Base-by-base conservation (phyloP, 2,797 vertebrate genomes). In the Ispidina picta region DNA sequence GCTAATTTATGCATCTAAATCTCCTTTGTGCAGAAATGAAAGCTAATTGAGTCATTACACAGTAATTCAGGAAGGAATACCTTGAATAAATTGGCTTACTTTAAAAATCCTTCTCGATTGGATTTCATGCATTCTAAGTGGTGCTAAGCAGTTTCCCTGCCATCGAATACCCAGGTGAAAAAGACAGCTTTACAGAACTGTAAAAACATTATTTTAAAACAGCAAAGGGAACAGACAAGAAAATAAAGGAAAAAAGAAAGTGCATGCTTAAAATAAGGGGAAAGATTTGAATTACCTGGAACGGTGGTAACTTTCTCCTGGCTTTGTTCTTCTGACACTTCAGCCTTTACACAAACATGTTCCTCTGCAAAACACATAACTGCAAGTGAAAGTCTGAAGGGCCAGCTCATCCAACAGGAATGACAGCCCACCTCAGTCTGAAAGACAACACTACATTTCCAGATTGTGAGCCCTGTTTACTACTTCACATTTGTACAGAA, bases 1-100 rank as follows among this genome's bases (percentile, higher is more conserved):
- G 97, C 97, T 99, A 99, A 99, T 99, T 99, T 99, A 99, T 99
- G 98, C 99, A 97, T 98, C 98, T 98, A 98, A 99, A 99, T 99
- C 99, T 99, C 98, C 98, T 99, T 97, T 98, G 98, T 98, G 98
- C 98, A 99, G 99, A 99, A 99, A 99, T 99, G 98, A 99, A 99
- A 99, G 99, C 98, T 99, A 99, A 99, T 99, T 99, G 99, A 99
- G 99, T 99, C 99, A 99, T 99, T 99, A 99, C 98, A 98, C 97
- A 98, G 98, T 99, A 99, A 99, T 99, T 99, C 99, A 98, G 98
- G 98, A 98, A 98, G 98, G 98, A 98, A 98, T 98, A 98, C 98
- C 98, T 98, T 99, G 98, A 99, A 98, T 99, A 99, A 99, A 99
- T 98, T 98, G 98, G 98, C 98, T 99, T 98, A 98, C 98, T 99